Conservation (phyloP, 2,797 vertebrate genomes). For the Phrynocephalus vlangalii region DNA sequence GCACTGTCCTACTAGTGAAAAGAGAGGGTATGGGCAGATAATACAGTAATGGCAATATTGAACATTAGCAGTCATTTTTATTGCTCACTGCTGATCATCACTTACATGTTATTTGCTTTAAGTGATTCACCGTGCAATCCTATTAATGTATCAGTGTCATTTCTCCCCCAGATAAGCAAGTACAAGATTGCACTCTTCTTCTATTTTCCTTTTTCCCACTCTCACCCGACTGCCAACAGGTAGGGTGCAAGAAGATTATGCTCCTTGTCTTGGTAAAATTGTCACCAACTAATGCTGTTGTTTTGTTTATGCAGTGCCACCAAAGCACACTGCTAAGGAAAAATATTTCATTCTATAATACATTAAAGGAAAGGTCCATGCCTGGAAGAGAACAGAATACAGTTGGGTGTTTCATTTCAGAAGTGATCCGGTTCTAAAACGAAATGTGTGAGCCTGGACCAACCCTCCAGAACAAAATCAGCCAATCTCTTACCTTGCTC, state of each 20-base stretch:
- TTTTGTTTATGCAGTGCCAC: background rate
- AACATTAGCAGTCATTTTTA: background rate
- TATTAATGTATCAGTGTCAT: too few species aligned
- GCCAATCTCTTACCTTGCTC: too few species aligned
- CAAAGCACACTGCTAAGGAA: background rate
- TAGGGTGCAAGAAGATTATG: background rate
- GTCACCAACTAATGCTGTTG: too few species aligned
- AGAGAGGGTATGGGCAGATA: background rate
- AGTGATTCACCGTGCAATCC: background rate
- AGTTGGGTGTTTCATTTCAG: too few species aligned
- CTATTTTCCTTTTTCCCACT: background rate
- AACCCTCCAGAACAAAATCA: too few species aligned
- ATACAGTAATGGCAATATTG: background rate
- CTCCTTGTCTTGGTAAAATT: background rate
- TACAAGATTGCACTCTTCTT: background rate
- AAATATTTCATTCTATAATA: background rate
- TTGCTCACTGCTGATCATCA: background rate
- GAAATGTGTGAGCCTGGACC: too few species aligned
- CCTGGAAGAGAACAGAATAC: too few species aligned
- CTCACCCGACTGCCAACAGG: background rate
- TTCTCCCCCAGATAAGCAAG: background rate
- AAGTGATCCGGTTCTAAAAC: too few species aligned
- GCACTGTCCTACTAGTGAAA: background rate
- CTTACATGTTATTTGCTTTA: background rate
- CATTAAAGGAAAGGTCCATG: background rate